Percentiles rank a stretch among this genome's conserved stretches.
phyloP scores from a whole-genome alignment of 2,797 vertebrate species.

The Danio kyathit region DNA sequence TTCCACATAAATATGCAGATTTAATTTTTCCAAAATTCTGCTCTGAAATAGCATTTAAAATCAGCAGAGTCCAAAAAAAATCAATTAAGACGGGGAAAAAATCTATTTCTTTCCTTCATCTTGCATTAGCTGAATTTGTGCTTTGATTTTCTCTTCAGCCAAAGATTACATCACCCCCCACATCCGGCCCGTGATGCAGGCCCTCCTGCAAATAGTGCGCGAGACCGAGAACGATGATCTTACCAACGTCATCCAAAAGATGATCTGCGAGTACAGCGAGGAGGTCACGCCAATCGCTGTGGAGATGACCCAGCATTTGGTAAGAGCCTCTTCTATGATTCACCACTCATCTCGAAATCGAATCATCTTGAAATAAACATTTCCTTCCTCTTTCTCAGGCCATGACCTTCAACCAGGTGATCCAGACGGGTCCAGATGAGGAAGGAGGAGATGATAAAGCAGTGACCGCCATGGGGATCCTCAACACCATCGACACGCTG shows the following conservation, averaged over 20 bases:
- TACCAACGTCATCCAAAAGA: slow-evolving; percentile 99
- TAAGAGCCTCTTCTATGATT: slow-evolving; percentile 69
- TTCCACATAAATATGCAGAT: too few relatives aligned
- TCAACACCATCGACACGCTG: slow-evolving; percentile 98
- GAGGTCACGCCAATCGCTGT: slow-evolving; percentile 99
- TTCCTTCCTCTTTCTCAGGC: slow-evolving; percentile 78
- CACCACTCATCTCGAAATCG: too few relatives aligned
- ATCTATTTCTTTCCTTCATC: neutral
- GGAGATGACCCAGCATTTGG: slow-evolving; percentile 99
- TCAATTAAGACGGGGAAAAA: too few relatives aligned
- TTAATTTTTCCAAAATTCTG: too few relatives aligned
- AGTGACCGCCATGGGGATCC: slow-evolving; percentile 98
- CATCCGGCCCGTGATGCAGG: slow-evolving; percentile 98
- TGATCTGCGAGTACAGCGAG: slow-evolving; percentile 99
- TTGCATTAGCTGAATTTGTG: neutral
- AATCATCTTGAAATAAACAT: neutral
- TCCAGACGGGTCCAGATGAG: slow-evolving; percentile 97
- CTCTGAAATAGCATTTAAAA: too few relatives aligned
- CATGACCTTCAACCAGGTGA: slow-evolving; percentile 99
- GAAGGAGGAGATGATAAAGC: slow-evolving; percentile 99
- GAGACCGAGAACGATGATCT: slow-evolving; percentile 99
- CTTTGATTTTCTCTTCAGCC: slow-evolving; percentile 74
- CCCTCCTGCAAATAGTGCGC: slow-evolving; percentile 98
- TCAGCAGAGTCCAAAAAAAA: too few relatives aligned
- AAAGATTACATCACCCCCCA: slow-evolving; percentile 98